Conservation (phyloP, 2,888 invertebrate genomes). For the Papilio elwesi region DNA sequence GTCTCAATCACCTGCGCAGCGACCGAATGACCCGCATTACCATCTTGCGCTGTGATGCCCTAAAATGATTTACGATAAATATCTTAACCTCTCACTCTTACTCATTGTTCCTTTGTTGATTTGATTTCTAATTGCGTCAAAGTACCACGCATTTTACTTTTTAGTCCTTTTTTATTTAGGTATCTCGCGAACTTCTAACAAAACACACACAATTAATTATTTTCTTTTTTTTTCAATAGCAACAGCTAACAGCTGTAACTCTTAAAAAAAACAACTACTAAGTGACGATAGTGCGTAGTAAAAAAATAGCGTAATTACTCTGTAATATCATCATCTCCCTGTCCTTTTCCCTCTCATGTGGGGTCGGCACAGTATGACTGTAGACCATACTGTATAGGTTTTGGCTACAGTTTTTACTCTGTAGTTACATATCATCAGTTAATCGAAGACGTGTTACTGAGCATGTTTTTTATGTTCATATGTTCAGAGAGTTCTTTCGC, state of each 20-base stretch:
- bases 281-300: too few species aligned
- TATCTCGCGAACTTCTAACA: not conserved
- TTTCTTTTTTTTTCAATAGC: too few species aligned
- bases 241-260: too few species aligned
- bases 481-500: not conserved
- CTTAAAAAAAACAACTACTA: too few species aligned
- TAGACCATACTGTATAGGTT: too few species aligned
- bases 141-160: not conserved
- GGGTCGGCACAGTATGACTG: too few species aligned
- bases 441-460: not conserved
- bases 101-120: conserved; percentile 39
- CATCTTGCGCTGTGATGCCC: conserved; percentile 39
- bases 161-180: not conserved
- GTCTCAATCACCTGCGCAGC: conserved; percentile 64
- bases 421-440: not conserved
- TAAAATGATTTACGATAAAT: conserved; percentile 31
- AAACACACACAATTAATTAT: too few species aligned
- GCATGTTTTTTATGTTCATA: not conserved
- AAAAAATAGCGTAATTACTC: too few species aligned
- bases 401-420: not conserved
- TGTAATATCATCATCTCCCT: too few species aligned
- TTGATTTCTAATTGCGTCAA: conserved; percentile 28
- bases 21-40: conserved; percentile 69
- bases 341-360: too few species aligned
- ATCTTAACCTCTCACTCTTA: conserved; percentile 35